Evolutionary conservation across 2,113 vertebrate species (phyloP).

Genomic region (Phodopus roborovskii): DNA sequence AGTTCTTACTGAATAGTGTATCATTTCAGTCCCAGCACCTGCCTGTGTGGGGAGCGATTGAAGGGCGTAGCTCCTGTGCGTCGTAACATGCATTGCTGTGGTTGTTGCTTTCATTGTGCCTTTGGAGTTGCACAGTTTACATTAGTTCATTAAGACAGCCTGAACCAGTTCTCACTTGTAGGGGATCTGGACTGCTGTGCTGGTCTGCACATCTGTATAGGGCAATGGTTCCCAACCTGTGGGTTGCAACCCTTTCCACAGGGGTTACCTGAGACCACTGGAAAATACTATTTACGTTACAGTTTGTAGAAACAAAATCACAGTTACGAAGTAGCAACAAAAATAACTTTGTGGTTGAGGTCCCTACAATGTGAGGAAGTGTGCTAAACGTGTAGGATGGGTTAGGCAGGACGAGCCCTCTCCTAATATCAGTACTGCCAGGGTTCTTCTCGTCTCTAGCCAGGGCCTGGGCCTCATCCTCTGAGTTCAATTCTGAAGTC

Average conservation of each 20-base stretch:
- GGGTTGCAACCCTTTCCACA: not conserved
- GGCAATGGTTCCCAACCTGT: not conserved
- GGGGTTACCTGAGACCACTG: not conserved
- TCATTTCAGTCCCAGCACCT: not conserved
- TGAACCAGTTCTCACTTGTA: not conserved
- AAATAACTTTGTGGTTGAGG: not conserved
- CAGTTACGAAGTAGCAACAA: not conserved
- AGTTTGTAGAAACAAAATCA: not conserved
- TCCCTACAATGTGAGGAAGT: not conserved
- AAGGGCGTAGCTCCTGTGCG: fast-evolving
- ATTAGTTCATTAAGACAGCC: not conserved
- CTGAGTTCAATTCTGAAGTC: not conserved
- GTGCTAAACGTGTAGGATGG: not conserved
- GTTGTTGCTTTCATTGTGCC: not conserved
- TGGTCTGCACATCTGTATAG: fast-evolving
- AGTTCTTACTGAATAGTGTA: not conserved
- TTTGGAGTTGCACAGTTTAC: not conserved
- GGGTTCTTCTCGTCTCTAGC: no score
- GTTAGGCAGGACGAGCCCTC: not conserved
- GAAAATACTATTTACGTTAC: not conserved
- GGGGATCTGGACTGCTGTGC: fast-evolving
- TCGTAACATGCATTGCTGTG: fast-evolving
- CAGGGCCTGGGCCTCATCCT: not conserved
- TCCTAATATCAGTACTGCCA: fast-evolving
- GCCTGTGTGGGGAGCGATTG: not conserved